phyloP scores from a whole-genome alignment of 2,888 invertebrate species.

The Notodonta dromedarius region DNA sequence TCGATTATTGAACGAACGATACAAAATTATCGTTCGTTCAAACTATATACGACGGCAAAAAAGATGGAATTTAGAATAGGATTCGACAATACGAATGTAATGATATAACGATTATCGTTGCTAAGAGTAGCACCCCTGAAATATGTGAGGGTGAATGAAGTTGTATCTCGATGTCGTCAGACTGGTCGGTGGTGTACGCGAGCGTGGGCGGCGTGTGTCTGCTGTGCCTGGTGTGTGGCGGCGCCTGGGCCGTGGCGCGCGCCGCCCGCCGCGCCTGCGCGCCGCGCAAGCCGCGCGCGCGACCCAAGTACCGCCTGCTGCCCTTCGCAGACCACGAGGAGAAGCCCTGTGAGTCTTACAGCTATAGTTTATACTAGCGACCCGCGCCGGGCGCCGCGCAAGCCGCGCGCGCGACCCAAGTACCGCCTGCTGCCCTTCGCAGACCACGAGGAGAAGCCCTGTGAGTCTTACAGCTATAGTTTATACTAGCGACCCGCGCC shows the following conservation, averaged over 20 bases:
- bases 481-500: no score
- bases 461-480: conserved; percentile 70
- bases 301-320: conserved; percentile 88
- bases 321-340: conserved; percentile 89
- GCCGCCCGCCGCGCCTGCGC: conserved; percentile 76
- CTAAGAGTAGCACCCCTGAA: no score
- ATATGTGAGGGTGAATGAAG: no score
- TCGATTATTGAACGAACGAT: no score
- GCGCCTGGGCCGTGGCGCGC: conserved; percentile 80
- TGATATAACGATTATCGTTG: no score
- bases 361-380: conserved; percentile 20
- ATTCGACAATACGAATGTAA: no score
- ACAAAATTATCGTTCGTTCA: no score
- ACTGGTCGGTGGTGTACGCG: conserved; percentile 97
- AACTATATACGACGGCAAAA: no score
- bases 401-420: conserved; percentile 83
- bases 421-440: conserved; percentile 89
- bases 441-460: conserved; percentile 88
- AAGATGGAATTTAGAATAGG: no score
- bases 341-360: conserved; percentile 83
- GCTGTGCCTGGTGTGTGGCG: conserved; percentile 84
- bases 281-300: conserved; percentile 73
- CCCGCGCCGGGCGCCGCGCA: conserved; percentile 67
- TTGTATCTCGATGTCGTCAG: conserved; percentile 61
- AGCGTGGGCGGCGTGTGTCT: conserved; percentile 88